Conservation (phyloP, 2,888 invertebrate species). For the Agelastica alni region DNA sequence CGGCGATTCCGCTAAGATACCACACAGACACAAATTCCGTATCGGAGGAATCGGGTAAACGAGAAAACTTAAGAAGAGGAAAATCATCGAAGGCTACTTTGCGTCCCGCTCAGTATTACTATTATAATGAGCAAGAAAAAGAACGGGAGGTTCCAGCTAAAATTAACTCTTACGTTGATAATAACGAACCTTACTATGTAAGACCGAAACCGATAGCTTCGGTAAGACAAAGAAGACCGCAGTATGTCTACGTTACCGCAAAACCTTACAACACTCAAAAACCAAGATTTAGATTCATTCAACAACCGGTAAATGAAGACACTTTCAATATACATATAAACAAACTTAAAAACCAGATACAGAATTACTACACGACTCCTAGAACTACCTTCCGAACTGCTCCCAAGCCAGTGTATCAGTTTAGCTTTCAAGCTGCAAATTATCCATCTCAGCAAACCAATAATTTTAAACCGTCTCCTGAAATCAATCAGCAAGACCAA, state of each 20-base stretch:
- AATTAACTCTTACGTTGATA: conserved; percentile 31
- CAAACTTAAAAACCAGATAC: conserved; percentile 68
- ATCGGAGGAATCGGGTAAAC: conserved; percentile 45
- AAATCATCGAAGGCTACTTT: conserved; percentile 27
- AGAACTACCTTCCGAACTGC: conserved; percentile 54
- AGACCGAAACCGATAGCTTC: conserved; percentile 35
- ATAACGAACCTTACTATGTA: conserved; percentile 42
- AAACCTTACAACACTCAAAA: conserved; percentile 45
- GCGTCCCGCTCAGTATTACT: conserved; percentile 67
- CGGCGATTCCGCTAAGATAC: conserved; percentile 67
- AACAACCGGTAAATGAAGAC: conserved; percentile 45
- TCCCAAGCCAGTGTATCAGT: conserved; percentile 70
- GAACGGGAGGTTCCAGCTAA: conserved; percentile 35
- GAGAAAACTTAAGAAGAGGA: conserved; percentile 31
- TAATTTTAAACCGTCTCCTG: conserved; percentile 44
- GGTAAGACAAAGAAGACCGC: conserved; percentile 36
- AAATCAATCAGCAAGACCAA: conserved; percentile 38
- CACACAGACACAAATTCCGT: conserved; percentile 64
- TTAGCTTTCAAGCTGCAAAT: conserved; percentile 69
- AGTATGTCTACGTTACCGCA: conserved; percentile 50
- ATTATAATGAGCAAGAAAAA: conserved; percentile 61
- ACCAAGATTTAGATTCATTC: conserved; percentile 43
- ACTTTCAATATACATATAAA: conserved; percentile 69
- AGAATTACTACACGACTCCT: conserved; percentile 63
- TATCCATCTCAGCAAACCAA: conserved; percentile 53